Evolutionary conservation across 2,113 vertebrate genomes (phyloP).

Genomic region (Coracopsis vasa): DNA sequence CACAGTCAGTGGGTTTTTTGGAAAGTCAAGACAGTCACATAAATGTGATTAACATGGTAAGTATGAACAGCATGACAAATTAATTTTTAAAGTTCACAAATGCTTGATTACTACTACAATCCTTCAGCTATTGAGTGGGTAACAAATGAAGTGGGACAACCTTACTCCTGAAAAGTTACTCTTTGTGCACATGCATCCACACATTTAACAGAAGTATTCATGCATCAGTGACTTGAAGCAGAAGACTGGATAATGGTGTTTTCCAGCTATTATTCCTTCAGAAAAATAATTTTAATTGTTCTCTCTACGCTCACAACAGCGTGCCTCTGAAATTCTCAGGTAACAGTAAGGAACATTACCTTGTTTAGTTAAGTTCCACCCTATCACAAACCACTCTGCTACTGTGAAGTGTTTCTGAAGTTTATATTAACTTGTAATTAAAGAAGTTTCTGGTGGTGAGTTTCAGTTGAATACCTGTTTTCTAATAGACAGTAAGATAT

Average conservation of each 20-base stretch:
- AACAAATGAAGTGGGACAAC: neutral
- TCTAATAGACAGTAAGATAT: neutral
- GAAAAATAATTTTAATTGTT: neutral
- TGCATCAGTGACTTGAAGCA: neutral
- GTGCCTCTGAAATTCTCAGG: neutral
- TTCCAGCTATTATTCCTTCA: neutral
- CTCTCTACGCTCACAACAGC: neutral
- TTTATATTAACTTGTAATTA: neutral
- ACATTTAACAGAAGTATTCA: neutral
- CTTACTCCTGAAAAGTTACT: neutral
- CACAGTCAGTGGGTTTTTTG: neutral
- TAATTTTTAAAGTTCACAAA: neutral
- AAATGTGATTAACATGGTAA: neutral
- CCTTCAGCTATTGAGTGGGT: neutral
- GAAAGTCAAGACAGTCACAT: neutral
- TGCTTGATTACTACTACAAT: neutral
- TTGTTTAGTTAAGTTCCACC: neutral
- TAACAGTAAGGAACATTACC: neutral
- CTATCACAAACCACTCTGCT: neutral
- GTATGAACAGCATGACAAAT: neutral
- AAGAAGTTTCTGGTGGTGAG: neutral
- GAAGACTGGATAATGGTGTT: neutral
- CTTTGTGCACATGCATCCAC: neutral
- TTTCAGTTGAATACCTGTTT: neutral
- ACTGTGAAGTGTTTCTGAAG: neutral